Percentiles rank a stretch among this genome's conserved stretches.
Conservation (phyloP, 2,888 invertebrate species). For the Ectropis crepuscularia region DNA sequence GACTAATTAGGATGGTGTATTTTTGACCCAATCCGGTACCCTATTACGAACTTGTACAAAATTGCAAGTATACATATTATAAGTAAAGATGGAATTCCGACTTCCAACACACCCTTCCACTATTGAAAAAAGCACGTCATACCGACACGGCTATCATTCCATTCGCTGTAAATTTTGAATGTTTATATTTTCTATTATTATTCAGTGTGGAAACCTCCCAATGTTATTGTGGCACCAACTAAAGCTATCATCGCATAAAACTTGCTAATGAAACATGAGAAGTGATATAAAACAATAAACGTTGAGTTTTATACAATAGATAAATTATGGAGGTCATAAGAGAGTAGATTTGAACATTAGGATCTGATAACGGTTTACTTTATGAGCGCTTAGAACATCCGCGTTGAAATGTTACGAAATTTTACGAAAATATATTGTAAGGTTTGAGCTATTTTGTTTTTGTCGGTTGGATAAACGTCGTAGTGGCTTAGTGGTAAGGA, state of each 20-base stretch:
- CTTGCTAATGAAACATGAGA: conserved; percentile 40
- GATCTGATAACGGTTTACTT: conserved; percentile 19
- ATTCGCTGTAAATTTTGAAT: background rate
- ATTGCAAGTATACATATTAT: no score
- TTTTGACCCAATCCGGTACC: no score
- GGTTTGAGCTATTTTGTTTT: background rate
- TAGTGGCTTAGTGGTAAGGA: background rate
- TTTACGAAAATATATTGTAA: background rate
- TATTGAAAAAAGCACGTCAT: no score
- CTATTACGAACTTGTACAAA: no score
- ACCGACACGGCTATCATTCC: no score
- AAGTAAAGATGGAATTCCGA: no score
- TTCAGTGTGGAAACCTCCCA: background rate
- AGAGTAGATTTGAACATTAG: conserved; percentile 12
- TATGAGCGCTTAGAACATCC: conserved; percentile 4
- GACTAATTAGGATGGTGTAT: no score
- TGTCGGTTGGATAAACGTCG: background rate
- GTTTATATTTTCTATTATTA: background rate
- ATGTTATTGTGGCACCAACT: conserved; percentile 10
- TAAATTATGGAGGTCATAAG: conserved; percentile 24
- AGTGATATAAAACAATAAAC: conserved; percentile 33
- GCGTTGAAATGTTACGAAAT: conserved; percentile 14
- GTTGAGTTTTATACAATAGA: conserved; percentile 26
- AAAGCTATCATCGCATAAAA: conserved; percentile 32
- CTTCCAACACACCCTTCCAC: no score